Conservation (phyloP, 92 coral and sea anemone genomes). For the Micromussa lordhowensis region DNA sequence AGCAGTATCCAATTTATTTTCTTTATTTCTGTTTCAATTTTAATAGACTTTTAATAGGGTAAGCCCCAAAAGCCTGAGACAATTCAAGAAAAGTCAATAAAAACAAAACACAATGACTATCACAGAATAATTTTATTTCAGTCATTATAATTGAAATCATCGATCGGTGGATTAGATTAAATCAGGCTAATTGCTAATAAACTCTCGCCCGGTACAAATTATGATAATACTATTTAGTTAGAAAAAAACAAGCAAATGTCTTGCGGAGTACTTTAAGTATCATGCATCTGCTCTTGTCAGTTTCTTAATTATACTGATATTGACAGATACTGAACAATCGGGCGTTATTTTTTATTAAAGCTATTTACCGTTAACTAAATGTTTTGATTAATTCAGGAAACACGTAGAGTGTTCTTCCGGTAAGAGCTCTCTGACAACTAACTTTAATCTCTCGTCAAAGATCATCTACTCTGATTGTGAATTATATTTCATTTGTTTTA, state of each 20-base stretch:
- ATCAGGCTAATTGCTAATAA: background rate
- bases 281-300: no score
- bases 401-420: background rate
- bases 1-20: background rate
- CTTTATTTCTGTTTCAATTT: background rate
- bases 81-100: background rate
- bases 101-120: background rate
- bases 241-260: no score
- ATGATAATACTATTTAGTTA: background rate
- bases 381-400: constrained; percentile 3
- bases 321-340: background rate
- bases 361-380: background rate
- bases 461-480: background rate
- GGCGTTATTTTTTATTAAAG: background rate
- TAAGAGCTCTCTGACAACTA: background rate
- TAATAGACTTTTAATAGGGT: background rate
- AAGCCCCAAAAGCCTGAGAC: background rate
- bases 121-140: background rate
- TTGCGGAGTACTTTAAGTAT: no score
- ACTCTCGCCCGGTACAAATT: background rate
- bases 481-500: background rate
- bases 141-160: background rate
- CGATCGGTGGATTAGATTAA: background rate
- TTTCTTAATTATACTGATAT: no score
- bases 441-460: background rate